Evolutionary conservation across 1,140 invertebrate genomes (phyloP).

Genomic region (silkworm (Bombyx mori)): ASM3026992v2 NC_085107.1:6875501-6876000

Average conservation of each 20-base stretch:
- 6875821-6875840: slow-evolving; percentile 45
- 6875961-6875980: too few species aligned
- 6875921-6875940: too few species aligned
- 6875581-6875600: too few species aligned
- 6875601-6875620: too few species aligned
- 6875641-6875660: background rate
- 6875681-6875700: background rate
- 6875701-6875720: background rate
- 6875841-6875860: slow-evolving; percentile 67
- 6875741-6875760: slow-evolving; percentile 33
- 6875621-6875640: too few species aligned
- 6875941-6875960: too few species aligned
- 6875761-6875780: slow-evolving; percentile 38
- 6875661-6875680: background rate
- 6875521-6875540: too few species aligned
- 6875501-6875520: too few species aligned
- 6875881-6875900: slow-evolving; percentile 48
- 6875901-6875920: slow-evolving; percentile 62
- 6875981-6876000: too few species aligned
- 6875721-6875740: slow-evolving; percentile 28
- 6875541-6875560: too few species aligned
- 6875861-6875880: slow-evolving; percentile 68
- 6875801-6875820: slow-evolving; percentile 31
- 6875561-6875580: too few species aligned
- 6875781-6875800: slow-evolving; percentile 26